phyloP scores from a whole-genome alignment of 2,797 vertebrate genomes.

The Cossypha polioptera region DNA sequence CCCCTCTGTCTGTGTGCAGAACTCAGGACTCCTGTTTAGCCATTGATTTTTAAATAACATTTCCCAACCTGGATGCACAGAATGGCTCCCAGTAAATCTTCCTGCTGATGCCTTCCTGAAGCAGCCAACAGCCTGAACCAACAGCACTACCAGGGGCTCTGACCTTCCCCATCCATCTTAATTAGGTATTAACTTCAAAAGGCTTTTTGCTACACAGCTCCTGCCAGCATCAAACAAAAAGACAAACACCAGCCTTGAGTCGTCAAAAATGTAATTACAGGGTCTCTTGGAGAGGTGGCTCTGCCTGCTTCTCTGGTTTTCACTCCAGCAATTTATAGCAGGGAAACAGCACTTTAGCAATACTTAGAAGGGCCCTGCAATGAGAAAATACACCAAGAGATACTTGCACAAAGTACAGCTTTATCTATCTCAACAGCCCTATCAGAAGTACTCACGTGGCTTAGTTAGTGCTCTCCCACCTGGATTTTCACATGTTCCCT shows the following conservation, averaged over 20 bases:
- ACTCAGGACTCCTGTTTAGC: not conserved
- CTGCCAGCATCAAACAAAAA: slow-evolving; percentile 58
- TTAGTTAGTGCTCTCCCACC: not conserved
- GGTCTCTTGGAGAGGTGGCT: slow-evolving; percentile 41
- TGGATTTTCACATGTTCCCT: not conserved
- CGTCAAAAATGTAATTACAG: slow-evolving; percentile 65
- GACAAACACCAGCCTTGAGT: slow-evolving; percentile 65
- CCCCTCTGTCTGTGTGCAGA: not conserved
- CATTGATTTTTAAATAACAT: slow-evolving; percentile 57
- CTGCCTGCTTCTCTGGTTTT: slow-evolving; percentile 17
- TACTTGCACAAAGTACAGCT: not conserved
- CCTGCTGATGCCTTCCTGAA: not conserved
- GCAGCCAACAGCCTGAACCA: not conserved
- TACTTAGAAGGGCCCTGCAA: not conserved
- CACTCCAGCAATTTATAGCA: slow-evolving; percentile 36
- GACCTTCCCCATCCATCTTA: slow-evolving; percentile 56
- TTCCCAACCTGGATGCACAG: not conserved
- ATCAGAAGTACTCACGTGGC: not conserved
- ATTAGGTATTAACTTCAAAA: slow-evolving; percentile 57
- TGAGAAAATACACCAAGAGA: not conserved
- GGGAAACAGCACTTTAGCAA: not conserved
- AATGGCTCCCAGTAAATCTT: slow-evolving; percentile 24
- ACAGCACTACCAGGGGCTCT: not conserved
- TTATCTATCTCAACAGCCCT: not conserved
- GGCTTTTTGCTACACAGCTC: slow-evolving; percentile 14